Base-by-base conservation (phyloP, 2,888 invertebrate genomes). In the Augochlorella aurata region DNA sequence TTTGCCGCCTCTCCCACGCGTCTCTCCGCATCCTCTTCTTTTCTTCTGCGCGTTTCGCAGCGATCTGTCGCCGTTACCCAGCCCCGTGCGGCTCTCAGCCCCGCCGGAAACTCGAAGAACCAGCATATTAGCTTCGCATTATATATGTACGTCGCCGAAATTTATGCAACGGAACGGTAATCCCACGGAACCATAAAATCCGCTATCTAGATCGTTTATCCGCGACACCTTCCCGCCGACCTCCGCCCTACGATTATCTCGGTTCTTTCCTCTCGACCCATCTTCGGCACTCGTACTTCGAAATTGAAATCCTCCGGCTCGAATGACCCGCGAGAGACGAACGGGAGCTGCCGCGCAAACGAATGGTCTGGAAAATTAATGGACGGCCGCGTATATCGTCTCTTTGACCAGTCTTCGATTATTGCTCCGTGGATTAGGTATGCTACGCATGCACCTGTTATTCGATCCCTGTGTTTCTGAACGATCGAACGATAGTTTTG, bases 101-200 rank as follows among this genome's bases (percentile, higher is more conserved):
- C 68, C 16, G 16, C 76, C 71, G 45, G 49, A 61, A 79, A 66
- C 72, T 74, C 75, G 80, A 84, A 73, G 77, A 81, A 88, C 77
- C 70, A 75, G 72, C 82, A 82, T 86, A 87, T 87, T 87, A 87
- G 88, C 81, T 82, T 84, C 75, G 77, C 86, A 76, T 87, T 89
- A 86, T 88, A 82, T 71, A 61, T 61, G 61, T 24, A 77, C 77
- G 63, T 47, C 75, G 63, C 71, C 79, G 75, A 83, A 90, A 90
- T 90, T 91, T 90, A 91, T 91, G 90, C 87, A 85, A 86, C 86
- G 89, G 82, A 78, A 58, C 80, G 76, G 79, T 88, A 85, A 87
- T 87, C 87, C 87, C 65, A 65, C 81, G 76, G 81, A 82, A 82
- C 79, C 82, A 88, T 89, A 88, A 87, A 89, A 81, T 84, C 71